Conservation (phyloP, 2,888 invertebrate genomes). For the Ethmia dodecea region DNA sequence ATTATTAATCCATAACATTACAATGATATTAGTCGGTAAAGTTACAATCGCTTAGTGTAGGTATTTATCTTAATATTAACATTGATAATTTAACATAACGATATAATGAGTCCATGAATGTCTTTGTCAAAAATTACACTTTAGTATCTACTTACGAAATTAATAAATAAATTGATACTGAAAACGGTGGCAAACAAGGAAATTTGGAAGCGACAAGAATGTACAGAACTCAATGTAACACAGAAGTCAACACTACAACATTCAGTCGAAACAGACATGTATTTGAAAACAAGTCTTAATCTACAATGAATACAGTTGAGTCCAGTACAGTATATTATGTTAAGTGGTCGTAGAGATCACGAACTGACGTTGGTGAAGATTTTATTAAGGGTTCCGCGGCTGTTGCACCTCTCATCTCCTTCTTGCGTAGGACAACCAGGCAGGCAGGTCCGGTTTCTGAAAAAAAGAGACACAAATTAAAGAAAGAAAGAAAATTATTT, state of each 20-base stretch:
- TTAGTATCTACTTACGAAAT: no score
- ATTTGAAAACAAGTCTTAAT: background rate
- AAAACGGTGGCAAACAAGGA: no score
- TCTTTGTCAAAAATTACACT: no score
- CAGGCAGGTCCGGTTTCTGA: slow-evolving; percentile 68
- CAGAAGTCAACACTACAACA: no score
- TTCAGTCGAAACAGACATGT: background rate
- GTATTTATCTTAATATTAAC: slow-evolving; percentile 24
- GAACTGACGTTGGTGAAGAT: slow-evolving; percentile 38
- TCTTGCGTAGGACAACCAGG: slow-evolving; percentile 91
- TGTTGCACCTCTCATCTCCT: slow-evolving; percentile 95
- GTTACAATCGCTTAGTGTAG: slow-evolving; percentile 29
- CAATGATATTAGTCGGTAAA: slow-evolving; percentile 41
- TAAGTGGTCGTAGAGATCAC: slow-evolving; percentile 38
- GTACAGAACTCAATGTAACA: no score
- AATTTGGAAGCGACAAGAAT: no score
- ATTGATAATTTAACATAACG: slow-evolving; percentile 11
- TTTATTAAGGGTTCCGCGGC: slow-evolving; percentile 32
- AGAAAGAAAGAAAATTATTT: background rate
- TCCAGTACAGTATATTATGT: slow-evolving; percentile 38
- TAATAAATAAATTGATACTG: no score
- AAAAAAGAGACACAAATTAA: slow-evolving; percentile 21
- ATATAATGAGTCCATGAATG: background rate
- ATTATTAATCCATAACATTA: slow-evolving; percentile 65
- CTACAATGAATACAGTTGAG: slow-evolving; percentile 16